phyloP scores from a whole-genome alignment of 35 echinoderm and acorn worm genomes.

The Strongylocentrotus purpuratus region DNA sequence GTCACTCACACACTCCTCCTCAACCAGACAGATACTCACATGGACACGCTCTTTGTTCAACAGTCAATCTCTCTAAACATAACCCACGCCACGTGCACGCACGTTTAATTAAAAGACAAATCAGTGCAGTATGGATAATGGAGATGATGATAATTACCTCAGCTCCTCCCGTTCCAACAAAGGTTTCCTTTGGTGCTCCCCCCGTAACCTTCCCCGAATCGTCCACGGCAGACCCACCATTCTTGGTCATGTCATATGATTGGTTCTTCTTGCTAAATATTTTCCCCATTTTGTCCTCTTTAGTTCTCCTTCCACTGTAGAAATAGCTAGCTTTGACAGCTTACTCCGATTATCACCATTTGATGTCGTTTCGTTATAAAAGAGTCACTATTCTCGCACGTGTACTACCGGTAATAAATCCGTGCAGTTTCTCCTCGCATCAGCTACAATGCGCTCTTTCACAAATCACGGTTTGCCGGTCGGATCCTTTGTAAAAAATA shows the following conservation, averaged over 20 bases:
- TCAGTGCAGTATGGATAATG: neutral
- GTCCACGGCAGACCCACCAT: neutral
- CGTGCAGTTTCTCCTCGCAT: neutral
- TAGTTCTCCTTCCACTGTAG: neutral
- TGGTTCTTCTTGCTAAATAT: slow-evolving; percentile 18
- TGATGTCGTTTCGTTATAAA: neutral
- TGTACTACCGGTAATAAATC: neutral
- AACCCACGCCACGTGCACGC: neutral
- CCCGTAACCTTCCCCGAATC: neutral
- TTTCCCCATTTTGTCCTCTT: neutral
- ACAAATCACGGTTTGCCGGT: neutral
- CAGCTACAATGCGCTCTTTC: neutral
- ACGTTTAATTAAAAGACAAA: neutral
- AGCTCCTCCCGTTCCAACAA: neutral
- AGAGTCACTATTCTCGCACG: neutral
- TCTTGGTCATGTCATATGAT: slow-evolving; percentile 3
- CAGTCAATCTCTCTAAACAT: neutral
- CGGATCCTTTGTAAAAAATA: neutral
- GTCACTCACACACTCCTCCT: neutral
- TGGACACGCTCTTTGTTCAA: neutral
- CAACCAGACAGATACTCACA: too few species aligned
- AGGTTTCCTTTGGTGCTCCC: neutral
- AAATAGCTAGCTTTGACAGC: neutral
- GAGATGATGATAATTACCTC: neutral
- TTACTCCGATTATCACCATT: neutral